Evolutionary conservation across 2,113 vertebrate species (phyloP).

Genomic region (Pionites leucogaster): DNA sequence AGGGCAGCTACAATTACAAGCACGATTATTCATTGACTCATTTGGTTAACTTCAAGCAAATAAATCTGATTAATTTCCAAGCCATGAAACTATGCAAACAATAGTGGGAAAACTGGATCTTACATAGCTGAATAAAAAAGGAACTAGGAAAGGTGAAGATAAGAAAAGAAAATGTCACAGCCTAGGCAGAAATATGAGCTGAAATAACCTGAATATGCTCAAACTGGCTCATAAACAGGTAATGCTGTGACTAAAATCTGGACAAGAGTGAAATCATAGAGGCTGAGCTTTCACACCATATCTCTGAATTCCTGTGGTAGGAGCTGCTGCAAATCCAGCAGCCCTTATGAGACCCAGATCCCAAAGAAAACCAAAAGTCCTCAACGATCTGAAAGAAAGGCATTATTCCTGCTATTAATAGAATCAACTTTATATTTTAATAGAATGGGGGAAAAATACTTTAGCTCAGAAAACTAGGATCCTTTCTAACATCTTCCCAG

Average conservation of each 20-base stretch:
- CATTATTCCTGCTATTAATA: background rate
- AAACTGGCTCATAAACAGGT: background rate
- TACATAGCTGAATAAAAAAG: background rate
- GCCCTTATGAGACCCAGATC: background rate
- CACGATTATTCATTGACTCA: slow-evolving; percentile 14
- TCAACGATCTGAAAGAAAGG: background rate
- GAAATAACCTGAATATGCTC: background rate
- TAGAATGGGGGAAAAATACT: background rate
- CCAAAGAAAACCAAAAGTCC: background rate
- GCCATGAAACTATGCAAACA: slow-evolving; percentile 14
- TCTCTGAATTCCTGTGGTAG: background rate
- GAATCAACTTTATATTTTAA: background rate
- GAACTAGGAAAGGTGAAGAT: slow-evolving; percentile 36
- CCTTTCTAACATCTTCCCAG: background rate
- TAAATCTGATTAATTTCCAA: slow-evolving; percentile 5
- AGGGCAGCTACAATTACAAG: slow-evolving; percentile 73
- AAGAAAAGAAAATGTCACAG: slow-evolving; percentile 24
- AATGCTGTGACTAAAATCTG: background rate
- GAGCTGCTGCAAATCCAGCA: background rate
- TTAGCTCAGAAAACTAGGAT: background rate
- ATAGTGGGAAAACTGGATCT: slow-evolving; percentile 21
- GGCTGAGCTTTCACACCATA: background rate
- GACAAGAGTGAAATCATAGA: background rate
- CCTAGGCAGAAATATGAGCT: background rate
- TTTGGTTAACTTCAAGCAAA: slow-evolving; percentile 17